Base-by-base conservation (phyloP, 1,140 invertebrate genomes). In the Melipona quadrifasciata region DNA sequence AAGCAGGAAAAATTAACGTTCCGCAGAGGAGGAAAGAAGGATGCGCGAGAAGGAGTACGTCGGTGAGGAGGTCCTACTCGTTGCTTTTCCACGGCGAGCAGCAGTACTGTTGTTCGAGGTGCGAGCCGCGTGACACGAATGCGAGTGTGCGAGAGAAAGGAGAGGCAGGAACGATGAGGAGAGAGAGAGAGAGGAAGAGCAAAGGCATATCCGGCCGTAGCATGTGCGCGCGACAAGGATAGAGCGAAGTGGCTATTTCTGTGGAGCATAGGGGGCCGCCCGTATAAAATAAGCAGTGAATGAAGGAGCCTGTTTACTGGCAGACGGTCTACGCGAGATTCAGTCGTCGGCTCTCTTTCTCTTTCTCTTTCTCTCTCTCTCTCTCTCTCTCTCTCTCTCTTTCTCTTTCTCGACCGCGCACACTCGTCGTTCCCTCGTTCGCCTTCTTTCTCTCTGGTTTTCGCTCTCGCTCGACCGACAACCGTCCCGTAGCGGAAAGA, bases 241-340 rank as follows among this genome's bases (percentile, higher is more conserved):
- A 87, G 90, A 85, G 79, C 85, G 88, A 89, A 89, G 87, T 90
- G 90, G 90, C 91, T 94, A 94, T 94, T 94, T 94, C 91, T 92
- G 93, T 91, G 88, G 88, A 91, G 80, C 77, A 85, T 90, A 91
- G 90, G 90, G 90, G 90, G 86, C 91, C 90, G 89, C 80, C 84
- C 89, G 92, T 92, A 91, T 92, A 93, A 93, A 93, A 93, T 93
- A 93, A 93, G 91, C 92, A 90, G 90, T 94, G 93, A 93, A 94
- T 94, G 93, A 94, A 94, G 92, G 90, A 93, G 93, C 90, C 93
- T 93, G 91, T 93, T 93, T 93, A 93, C 93, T 91, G 91, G 92
- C 92, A 92, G 87, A 86, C 91, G 86, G 90, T 91, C 92, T 93
- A 93, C 93, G 92, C 93, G 91, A 94, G 87, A 90, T 92, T 91